These are phyloP conservation scores for Prionailurus bengalensis DNA, from an alignment of 2,113 vertebrate genomes.

Conservation along the genomic window DNA sequence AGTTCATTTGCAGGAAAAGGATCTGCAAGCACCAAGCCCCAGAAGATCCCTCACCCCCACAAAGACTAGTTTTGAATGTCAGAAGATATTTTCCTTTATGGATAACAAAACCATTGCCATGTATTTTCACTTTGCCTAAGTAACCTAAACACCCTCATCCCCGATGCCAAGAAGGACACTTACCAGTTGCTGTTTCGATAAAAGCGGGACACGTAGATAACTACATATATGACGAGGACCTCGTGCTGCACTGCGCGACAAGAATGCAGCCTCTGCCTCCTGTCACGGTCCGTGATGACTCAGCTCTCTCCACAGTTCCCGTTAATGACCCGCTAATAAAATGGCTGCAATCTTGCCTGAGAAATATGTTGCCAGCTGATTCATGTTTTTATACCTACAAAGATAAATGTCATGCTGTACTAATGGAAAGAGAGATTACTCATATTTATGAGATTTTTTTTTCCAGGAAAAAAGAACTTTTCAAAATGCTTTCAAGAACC, in stretches of 20 bases:
- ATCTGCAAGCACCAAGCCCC: not conserved
- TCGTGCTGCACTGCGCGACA: no score
- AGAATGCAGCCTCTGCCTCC: no score
- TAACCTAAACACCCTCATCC: not conserved
- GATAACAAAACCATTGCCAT: not conserved
- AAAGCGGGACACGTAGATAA: not conserved
- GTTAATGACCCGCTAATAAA: conserved; percentile 2
- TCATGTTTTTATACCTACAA: conserved; percentile 32
- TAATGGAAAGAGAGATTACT: conserved; percentile 29
- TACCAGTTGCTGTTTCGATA: not conserved
- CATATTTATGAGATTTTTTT: conserved; percentile 49
- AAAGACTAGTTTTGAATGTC: not conserved
- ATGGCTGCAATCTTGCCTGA: not conserved
- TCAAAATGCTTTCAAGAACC: conserved; percentile 54
- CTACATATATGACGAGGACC: no score
- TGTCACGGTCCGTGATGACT: no score
- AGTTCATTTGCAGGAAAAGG: not conserved
- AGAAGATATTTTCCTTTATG: not conserved
- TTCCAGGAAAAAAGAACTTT: conserved; percentile 13
- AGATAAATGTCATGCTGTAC: conserved; percentile 15
- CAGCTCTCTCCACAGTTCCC: no score
- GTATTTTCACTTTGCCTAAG: not conserved
- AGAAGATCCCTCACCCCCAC: no score
- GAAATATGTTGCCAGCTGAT: not conserved
- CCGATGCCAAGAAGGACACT: not conserved